These are phyloP conservation scores for Salvelinus namaycush DNA, from an alignment of 2,113 vertebrate species.

Conservation along the genomic window DNA sequence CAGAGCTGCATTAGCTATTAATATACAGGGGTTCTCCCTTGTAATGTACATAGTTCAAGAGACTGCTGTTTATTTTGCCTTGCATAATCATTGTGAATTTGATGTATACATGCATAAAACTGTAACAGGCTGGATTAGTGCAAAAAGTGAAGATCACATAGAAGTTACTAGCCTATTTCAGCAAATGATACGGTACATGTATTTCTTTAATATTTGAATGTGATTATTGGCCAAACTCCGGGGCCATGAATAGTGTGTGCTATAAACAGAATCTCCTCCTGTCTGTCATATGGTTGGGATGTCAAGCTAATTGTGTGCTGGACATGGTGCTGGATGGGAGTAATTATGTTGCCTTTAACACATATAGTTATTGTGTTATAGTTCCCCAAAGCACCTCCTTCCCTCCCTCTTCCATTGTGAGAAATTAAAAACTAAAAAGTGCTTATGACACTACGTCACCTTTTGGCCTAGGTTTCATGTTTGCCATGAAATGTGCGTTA, in stretches of 20 bases:
- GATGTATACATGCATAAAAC: slow-evolving; percentile 13
- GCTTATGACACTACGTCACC: slow-evolving; percentile 17
- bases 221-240: slow-evolving; percentile 52
- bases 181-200: slow-evolving; percentile 52
- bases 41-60: slow-evolving; percentile 61
- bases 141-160: slow-evolving; percentile 22
- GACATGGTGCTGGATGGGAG: not conserved
- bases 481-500: not conserved
- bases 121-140: slow-evolving; percentile 9
- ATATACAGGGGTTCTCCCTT: not conserved
- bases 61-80: slow-evolving; percentile 64
- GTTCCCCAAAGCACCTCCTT: not conserved
- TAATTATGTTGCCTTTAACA: slow-evolving; percentile 18
- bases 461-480: slow-evolving; percentile 9
- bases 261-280: slow-evolving; percentile 43
- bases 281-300: slow-evolving; percentile 27
- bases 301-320: not conserved
- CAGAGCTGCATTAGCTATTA: not conserved
- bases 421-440: slow-evolving; percentile 30
- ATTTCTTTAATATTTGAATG: slow-evolving; percentile 61
- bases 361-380: slow-evolving; percentile 4
- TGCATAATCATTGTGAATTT: slow-evolving; percentile 32
- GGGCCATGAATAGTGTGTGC: slow-evolving; percentile 42
- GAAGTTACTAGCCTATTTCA: slow-evolving; percentile 50
- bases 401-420: slow-evolving; percentile 26